Evolutionary conservation across 2,113 vertebrate genomes (phyloP).

Genomic region (Pantherophis guttatus): DNA sequence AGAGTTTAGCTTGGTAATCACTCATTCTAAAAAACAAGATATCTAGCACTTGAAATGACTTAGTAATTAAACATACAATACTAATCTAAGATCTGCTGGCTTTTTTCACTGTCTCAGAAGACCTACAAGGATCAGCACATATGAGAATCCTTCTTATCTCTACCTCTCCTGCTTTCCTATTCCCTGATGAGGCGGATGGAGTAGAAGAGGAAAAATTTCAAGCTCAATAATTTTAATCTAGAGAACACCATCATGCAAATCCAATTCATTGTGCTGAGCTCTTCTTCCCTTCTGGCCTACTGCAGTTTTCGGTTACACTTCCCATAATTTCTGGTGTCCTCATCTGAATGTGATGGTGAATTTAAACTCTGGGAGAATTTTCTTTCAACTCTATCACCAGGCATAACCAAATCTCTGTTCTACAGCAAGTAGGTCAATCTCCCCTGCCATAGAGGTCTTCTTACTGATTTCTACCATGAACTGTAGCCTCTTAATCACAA

Average conservation of each 20-base stretch:
- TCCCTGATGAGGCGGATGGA: background rate
- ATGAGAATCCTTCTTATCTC: background rate
- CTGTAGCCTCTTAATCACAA: background rate
- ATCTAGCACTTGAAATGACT: background rate
- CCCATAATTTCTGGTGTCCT: background rate
- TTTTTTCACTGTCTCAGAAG: background rate
- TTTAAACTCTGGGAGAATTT: background rate
- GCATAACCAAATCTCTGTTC: background rate
- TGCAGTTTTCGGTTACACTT: background rate
- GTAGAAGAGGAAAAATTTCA: background rate
- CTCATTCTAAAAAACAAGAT: background rate
- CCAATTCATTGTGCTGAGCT: background rate
- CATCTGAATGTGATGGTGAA: background rate
- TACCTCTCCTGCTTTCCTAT: background rate
- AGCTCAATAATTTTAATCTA: background rate
- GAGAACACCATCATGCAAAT: background rate
- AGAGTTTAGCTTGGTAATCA: background rate
- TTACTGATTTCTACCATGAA: background rate
- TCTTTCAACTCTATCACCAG: background rate
- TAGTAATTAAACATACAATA: background rate
- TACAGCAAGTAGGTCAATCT: background rate
- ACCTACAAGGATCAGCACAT: background rate
- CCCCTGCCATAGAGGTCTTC: background rate
- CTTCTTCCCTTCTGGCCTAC: background rate
- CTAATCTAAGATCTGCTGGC: background rate